These are phyloP conservation scores for Hypotaenidia philippensis DNA, from an alignment of 2,797 vertebrate species.

Conservation along the genomic window DNA sequence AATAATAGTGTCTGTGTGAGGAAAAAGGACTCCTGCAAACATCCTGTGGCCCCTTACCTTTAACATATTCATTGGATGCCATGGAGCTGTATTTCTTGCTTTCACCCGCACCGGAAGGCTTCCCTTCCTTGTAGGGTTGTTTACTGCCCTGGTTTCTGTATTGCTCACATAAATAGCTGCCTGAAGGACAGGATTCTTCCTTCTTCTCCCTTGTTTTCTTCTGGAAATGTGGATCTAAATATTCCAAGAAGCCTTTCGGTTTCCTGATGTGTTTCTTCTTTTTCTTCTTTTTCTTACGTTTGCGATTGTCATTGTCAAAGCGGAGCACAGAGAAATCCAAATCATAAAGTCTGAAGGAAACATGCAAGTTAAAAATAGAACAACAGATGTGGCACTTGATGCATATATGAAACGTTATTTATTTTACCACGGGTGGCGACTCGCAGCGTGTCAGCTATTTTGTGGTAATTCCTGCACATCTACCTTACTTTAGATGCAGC, in stretches of 20 bases:
- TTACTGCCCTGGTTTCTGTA: slow-evolving; percentile 22
- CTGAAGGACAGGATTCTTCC: slow-evolving; percentile 23
- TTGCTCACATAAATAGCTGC: slow-evolving; percentile 42
- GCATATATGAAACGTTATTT: not conserved
- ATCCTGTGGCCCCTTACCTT: slow-evolving; percentile 70
- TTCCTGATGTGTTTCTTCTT: slow-evolving; percentile 81
- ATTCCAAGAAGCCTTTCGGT: slow-evolving; percentile 58
- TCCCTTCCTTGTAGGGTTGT: not conserved
- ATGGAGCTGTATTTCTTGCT: slow-evolving; percentile 46
- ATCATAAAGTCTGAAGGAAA: slow-evolving; percentile 78
- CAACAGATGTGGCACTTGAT: slow-evolving; percentile 46
- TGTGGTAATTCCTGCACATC: not conserved
- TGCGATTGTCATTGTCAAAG: slow-evolving; percentile 80
- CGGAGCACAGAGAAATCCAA: slow-evolving; percentile 77
- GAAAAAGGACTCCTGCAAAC: not conserved
- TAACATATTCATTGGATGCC: not conserved
- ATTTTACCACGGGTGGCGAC: slow-evolving; percentile 35
- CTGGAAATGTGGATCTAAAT: not conserved
- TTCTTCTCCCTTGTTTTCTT: slow-evolving; percentile 46
- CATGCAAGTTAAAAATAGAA: slow-evolving; percentile 37
- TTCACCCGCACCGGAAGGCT: slow-evolving; percentile 38
- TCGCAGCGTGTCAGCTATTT: slow-evolving; percentile 12
- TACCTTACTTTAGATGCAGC: slow-evolving; percentile 11
- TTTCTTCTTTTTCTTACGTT: slow-evolving; percentile 89
- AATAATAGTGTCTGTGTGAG: not conserved